Base-by-base conservation (phyloP, 2,797 vertebrate genomes). In the Gobionotothen gibberifrons region DNA sequence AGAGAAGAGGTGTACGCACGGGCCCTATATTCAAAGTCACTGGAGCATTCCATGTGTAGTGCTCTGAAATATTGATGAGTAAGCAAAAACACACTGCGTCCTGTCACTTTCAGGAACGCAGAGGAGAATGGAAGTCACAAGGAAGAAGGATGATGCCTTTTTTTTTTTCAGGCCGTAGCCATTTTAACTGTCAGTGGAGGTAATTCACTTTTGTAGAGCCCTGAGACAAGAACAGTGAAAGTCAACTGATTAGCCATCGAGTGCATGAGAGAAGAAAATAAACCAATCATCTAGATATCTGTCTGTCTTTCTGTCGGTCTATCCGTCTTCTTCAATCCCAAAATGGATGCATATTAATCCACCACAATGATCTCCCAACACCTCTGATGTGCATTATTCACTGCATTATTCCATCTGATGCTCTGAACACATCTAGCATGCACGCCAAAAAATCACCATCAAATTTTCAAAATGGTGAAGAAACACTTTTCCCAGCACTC, bases 31-130 rank as follows among this genome's bases (percentile, higher is more conserved):
- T 91, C 87, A 93, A 87, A 93, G 92, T 87, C 89, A 92, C 90
- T 90, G 85, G 80, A 92, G 89, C 90, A 89, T 92, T 90, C 79
- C 86, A 90, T 91, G 89, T 91, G 91, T 89, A 90, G 87, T 81
- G 83, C 90, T 88, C 88, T 93, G 82, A 94, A 94, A 94, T 92
- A 94, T 93, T 92, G 90, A 93, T 90, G 90, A 92, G 91, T 94
- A 92, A 93, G 92, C 92, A 93, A 93, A 93, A 93, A 92, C 89
- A 91, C 85, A 85, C 85, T 84, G 84, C 86, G 80, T 90, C 89
- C 90, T 92, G 93, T 93, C 94, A 93, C 92, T 93, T 91, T 93
- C 77, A 78, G 86, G 81, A 89, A 87, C 58, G 69, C 76, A 81
- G 78, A 85, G 66, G 83, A 81, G 70, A 89, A 91, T 88, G 85